Evolutionary conservation across 2,113 vertebrate genomes (phyloP), one percentile per base, ranked within the genome.

Genomic region (Pseudorasbora parva): DNA sequence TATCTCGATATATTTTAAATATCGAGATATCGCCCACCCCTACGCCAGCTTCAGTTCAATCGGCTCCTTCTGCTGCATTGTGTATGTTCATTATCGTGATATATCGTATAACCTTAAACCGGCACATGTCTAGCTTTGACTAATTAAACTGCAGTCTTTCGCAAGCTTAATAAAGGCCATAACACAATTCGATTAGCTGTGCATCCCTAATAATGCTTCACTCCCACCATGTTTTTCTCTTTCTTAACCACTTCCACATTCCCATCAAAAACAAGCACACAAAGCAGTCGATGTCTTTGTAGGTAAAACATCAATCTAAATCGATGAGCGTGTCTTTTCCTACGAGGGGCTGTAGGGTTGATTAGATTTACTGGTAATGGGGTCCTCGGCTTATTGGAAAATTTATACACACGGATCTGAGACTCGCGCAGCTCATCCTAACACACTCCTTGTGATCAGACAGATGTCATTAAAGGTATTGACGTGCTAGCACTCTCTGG

Each of bases 381-480:
- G n/a, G 47, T 49, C 33, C 64, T 19, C 19, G 25, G 83, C 72
- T 85, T 79, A 79, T 45, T 73, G 66, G 57, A 25, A 47, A 72
- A n/a, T 30, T 30, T 41, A 64, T 17, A 64, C 41, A 62, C 56
- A 51, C 33, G n/a, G 71, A 37, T 33, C 51, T 8, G 45, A 17
- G 78, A 68, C 45, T 54, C 25, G 17, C 30, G 23, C 17, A 57
- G 73, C 19, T 41, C 19, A 8, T 76, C 30, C 23, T 64, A 79
- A 79, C 51, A 69, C 60, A 75, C 72, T 21, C 37, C 41, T 49
- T 72, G 43, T 78, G 73, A 84, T 30, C 43, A 21, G 68, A n/a
- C 75, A 60, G 57, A 45, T 83, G 72, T 45, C 78, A 84, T 82
- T 69, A 88, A 75, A 74, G 45, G n/a, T 71, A 82, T 82, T 45